Evolutionary conservation across 1,140 invertebrate genomes (phyloP), one percentile per base, ranked within the genome.

Genomic region (Lutraria rhynchaena): DNA sequence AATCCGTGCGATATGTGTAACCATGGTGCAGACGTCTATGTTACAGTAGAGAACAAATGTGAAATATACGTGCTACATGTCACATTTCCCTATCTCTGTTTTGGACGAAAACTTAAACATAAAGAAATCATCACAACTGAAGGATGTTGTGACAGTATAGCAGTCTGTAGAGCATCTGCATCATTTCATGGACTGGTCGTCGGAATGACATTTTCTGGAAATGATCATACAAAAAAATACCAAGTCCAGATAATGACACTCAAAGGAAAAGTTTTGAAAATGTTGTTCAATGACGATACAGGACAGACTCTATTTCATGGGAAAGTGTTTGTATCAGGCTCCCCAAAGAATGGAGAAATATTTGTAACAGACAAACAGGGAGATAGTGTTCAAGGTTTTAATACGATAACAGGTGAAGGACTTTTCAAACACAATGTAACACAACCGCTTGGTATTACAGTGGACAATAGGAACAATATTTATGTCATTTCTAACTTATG

Each of bases 401-500:
- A 77, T 33, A 53, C n/a, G 1, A 49, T 29, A 3, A 77, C 37
- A 19, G 58, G 58, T 13, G 58, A 63, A 51, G 29, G 55, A 5
- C 29, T 65, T 11, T 77, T 77, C 22, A 77, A 53, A 33, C 41
- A 46, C 27, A 33, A 27, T 1, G 13, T 22, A 11, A 65, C 53
- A 7, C 44, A 49, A 24, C 74, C 74, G 33, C 57, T 77, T 15
- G 74, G 74, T 51, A 22, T 77, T 15, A 46, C 74, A 37, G 74
- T 77, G 7, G 74, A 77, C 37, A 33, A 49, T 5, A 29, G 49
- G 46, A 49, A 77, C 29, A 77, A 77, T 29, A 77, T 77, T 17
- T 77, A 77, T 63, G 60, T 77, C 3, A 77, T 77, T 31, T 44
- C 74, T 31, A 49, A 77, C 37, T n/a, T 37, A 17, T 65, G 74